Conservation (phyloP, 1,140 invertebrate genomes). For the Calephelis nemesis region DNA sequence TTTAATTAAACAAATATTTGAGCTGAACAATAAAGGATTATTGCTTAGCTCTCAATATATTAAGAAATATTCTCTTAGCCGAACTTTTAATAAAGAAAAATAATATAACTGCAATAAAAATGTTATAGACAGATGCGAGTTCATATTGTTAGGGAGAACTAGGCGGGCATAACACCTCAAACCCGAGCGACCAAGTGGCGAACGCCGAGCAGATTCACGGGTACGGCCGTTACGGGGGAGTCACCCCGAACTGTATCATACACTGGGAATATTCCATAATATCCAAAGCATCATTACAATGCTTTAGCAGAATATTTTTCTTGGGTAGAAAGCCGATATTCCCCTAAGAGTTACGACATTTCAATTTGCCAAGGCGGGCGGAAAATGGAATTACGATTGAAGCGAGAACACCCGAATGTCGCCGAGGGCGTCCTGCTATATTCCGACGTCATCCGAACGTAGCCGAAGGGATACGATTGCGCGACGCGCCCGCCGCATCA, state of each 20-base stretch:
- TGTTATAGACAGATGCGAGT: conserved; percentile 17
- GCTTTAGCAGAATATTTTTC: conserved; percentile 76
- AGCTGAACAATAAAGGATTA: neutral
- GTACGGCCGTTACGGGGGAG: conserved; percentile 58
- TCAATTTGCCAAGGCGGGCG: conserved; percentile 80
- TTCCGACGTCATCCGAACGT: conserved; percentile 50
- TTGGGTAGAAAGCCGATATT: conserved; percentile 77
- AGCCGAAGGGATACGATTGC: conserved; percentile 50
- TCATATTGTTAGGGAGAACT: neutral
- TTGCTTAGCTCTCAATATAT: neutral
- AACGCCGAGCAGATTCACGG: conserved; percentile 46
- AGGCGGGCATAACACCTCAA: conserved; percentile 23
- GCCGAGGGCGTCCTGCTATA: conserved; percentile 44
- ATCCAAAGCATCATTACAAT: conserved; percentile 70
- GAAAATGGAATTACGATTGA: conserved; percentile 80
- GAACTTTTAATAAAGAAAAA: conserved; percentile 20
- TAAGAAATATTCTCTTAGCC: neutral
- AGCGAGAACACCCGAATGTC: conserved; percentile 70
- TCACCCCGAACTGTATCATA: conserved; percentile 60
- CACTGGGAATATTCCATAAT: conserved; percentile 75
- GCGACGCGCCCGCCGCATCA: conserved; percentile 56
- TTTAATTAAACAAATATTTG: neutral
- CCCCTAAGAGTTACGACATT: conserved; percentile 80
- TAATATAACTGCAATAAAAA: conserved; percentile 17
- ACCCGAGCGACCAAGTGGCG: conserved; percentile 47